Evolutionary conservation across 2,888 invertebrate genomes (phyloP).

Genomic region (Eumerus sabulonum): DNA sequence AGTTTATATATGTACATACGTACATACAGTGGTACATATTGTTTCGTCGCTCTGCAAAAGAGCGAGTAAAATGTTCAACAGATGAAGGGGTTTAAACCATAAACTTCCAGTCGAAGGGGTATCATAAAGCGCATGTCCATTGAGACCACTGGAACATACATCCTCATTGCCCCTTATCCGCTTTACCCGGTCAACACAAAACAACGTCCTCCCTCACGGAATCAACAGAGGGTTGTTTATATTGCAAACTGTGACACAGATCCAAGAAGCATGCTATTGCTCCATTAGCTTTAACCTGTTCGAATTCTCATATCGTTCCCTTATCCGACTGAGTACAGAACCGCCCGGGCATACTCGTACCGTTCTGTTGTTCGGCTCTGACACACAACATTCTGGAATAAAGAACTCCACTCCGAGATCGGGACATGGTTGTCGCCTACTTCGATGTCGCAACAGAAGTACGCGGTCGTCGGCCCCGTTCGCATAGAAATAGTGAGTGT

Average conservation of each 20-base stretch:
- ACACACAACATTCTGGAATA: constrained; percentile 43
- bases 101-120: constrained; percentile 17
- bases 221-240: constrained; percentile 69
- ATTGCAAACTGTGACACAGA: constrained; percentile 62
- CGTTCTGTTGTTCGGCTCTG: constrained; percentile 30
- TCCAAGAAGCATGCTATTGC: constrained; percentile 1
- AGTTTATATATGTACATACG: constrained; percentile 30
- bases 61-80: constrained; percentile 47
- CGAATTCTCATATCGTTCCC: constrained; percentile 46
- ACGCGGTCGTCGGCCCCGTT: constrained; percentile 67
- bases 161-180: constrained; percentile 54
- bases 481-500: constrained; percentile 42
- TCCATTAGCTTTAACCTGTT: constrained; percentile 28
- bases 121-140: constrained; percentile 30
- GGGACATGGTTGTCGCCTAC: constrained; percentile 47
- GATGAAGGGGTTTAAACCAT: constrained; percentile 36
- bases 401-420: constrained; percentile 49
- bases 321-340: constrained; percentile 52
- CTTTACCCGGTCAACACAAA: constrained; percentile 52
- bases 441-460: constrained; percentile 63
- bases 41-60: too few species aligned
- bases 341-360: constrained; percentile 67
- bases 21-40: neutral
- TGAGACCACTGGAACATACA: constrained; percentile 1
- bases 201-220: constrained; percentile 47